Base-by-base conservation (phyloP, 2,888 invertebrate species). In the Drosophila buzzatii region DNA sequence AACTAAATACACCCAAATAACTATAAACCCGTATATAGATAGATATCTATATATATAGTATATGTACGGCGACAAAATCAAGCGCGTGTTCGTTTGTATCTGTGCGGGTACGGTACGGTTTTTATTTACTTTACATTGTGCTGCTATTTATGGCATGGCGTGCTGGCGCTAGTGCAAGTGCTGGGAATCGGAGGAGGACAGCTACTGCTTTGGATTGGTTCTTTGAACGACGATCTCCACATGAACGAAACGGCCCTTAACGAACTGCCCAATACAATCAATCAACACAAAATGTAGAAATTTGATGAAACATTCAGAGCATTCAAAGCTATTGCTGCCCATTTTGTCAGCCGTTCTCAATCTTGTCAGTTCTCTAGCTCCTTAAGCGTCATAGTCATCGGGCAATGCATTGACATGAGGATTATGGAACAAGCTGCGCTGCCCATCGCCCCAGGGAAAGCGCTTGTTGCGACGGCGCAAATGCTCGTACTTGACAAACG, bases 401-500 rank as follows among this genome's bases (percentile, higher is more conserved):
- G 97, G 96, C 52, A 97, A 94, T 42, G 97, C 94, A 82, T 97
- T 97, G 69, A 94, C 92, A 79, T 96, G 94, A 45, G 96, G 95
- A 93, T 98, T 97, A 94, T 98, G 98, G 95, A 98, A 97, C 62
- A 98, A 94, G 2, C 95, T 94, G 89, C 96, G 96, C 92, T 96
- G 95, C 72, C 98, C 98, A 90, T 98, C 97, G 84, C 98, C 97
- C 98, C 98, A 98, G 59, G 98, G 98, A 94, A 97, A 98, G 71
- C 96, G 95, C 95, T 97, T 98, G 74, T 94, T 95, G 69, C 97
- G 95, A 20, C 97, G 92, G 33, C 96, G 94, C 92, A 98, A 76
- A 92, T 97, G 95, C 0, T 97, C 97, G 79, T 97, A 97, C 18
- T 96, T 94, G 3, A 96, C 92, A 88, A 97, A 98, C 55, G 94